Percentiles rank a stretch among this genome's conserved stretches.
These are phyloP conservation scores for Celastrina argiolus DNA, from an alignment of 2,888 invertebrate genomes.

Conservation along the genomic window DNA sequence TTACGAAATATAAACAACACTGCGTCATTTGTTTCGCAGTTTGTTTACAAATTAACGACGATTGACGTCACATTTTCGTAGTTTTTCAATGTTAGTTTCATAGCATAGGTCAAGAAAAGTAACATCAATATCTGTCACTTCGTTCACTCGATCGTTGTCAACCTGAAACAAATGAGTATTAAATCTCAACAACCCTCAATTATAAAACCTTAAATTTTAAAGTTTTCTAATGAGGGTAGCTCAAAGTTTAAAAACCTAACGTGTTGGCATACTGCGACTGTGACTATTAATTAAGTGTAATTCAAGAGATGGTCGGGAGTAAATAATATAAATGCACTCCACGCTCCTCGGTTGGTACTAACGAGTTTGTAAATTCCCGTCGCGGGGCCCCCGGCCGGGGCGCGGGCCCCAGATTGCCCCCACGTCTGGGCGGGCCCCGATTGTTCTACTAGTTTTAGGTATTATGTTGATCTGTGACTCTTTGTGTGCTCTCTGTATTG, in stretches of 20 bases:
- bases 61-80: too few species aligned
- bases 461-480: constrained; percentile 14
- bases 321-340: constrained; percentile 21
- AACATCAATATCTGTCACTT: too few species aligned
- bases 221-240: too few species aligned
- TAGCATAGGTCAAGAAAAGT: too few species aligned
- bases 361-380: constrained; percentile 24
- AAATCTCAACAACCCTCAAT: too few species aligned
- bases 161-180: too few species aligned
- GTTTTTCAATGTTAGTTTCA: too few species aligned
- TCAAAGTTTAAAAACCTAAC: background rate
- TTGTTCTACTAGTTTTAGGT: constrained; percentile 17
- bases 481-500: background rate
- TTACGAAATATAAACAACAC: too few species aligned
- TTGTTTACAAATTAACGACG: background rate
- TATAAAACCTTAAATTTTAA: too few species aligned
- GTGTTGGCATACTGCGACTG: background rate
- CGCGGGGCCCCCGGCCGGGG: constrained; percentile 18
- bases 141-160: too few species aligned
- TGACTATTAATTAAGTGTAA: constrained; percentile 11
- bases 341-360: constrained; percentile 21
- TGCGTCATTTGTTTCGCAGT: background rate
- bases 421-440: constrained; percentile 1
- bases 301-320: constrained; percentile 13
- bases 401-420: background rate